Evolutionary conservation across 1,140 invertebrate species (phyloP).

Genomic region (Riptortus pedestris): DNA sequence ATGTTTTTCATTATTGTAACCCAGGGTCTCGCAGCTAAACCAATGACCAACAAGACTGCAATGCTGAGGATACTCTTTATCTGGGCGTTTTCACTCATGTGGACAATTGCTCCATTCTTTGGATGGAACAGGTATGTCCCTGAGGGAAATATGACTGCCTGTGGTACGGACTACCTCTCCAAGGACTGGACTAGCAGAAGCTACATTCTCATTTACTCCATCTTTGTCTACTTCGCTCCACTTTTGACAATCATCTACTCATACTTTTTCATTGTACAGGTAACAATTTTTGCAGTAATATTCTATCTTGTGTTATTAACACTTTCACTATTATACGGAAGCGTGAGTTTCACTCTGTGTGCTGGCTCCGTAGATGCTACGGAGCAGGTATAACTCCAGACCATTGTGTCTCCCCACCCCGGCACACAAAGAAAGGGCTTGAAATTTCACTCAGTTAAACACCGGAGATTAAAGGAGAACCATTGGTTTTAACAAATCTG

Average conservation of each 20-base stretch:
- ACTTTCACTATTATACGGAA: too few species aligned
- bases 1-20: too few species aligned
- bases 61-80: constrained; percentile 54
- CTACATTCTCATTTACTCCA: constrained; percentile 56
- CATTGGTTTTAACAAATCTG: too few species aligned
- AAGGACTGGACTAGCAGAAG: constrained; percentile 52
- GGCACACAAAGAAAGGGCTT: too few species aligned
- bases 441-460: too few species aligned
- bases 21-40: constrained; percentile 55
- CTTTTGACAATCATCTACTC: constrained; percentile 61
- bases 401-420: too few species aligned
- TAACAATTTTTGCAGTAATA: too few species aligned
- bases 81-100: constrained; percentile 54
- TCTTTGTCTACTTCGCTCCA: constrained; percentile 60
- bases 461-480: too few species aligned
- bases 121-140: constrained; percentile 77
- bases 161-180: constrained; percentile 66
- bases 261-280: constrained; percentile 61
- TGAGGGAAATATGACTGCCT: constrained; percentile 75
- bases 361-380: too few species aligned
- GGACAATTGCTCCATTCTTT: constrained; percentile 61
- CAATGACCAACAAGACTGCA: constrained; percentile 56
- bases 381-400: too few species aligned
- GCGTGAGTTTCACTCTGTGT: too few species aligned
- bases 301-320: too few species aligned